phyloP scores from a whole-genome alignment of 2,113 vertebrate species.

The Coptodon rendalli region DNA sequence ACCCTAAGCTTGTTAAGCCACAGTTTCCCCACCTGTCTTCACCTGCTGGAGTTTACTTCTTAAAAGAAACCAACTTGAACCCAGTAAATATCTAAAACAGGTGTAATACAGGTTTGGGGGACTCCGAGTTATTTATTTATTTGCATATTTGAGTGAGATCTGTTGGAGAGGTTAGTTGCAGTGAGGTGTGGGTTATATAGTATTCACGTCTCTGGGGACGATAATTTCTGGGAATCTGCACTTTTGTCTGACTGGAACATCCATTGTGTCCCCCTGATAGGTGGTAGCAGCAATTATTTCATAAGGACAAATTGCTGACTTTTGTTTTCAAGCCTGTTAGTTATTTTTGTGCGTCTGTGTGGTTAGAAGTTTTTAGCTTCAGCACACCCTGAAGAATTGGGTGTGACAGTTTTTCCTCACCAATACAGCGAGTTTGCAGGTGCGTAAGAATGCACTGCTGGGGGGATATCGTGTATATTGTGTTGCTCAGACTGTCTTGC shows the following conservation, averaged over 20 bases:
- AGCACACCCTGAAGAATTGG: neutral
- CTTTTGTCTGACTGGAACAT: neutral
- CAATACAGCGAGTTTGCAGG: neutral
- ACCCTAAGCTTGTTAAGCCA: neutral
- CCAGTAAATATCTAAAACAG: neutral
- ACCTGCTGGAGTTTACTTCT: neutral
- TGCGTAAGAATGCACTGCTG: neutral
- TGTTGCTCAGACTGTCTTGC: neutral
- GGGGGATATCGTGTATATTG: neutral
- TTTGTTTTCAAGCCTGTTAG: neutral
- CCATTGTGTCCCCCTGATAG: neutral
- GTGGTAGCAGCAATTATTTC: neutral
- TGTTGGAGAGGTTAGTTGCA: neutral
- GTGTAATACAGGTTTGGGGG: neutral
- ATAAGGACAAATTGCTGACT: neutral
- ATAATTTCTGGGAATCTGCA: neutral
- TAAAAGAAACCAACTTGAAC: neutral
- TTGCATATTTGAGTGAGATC: neutral
- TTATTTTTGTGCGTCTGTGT: neutral
- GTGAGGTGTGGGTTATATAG: neutral
- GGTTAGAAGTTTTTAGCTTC: neutral
- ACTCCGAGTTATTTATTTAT: neutral
- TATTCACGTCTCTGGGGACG: neutral
- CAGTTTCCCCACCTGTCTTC: neutral
- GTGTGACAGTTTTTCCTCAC: neutral